Conservation (phyloP, 1,140 invertebrate species). For the Brachionus paranguensis region DNA sequence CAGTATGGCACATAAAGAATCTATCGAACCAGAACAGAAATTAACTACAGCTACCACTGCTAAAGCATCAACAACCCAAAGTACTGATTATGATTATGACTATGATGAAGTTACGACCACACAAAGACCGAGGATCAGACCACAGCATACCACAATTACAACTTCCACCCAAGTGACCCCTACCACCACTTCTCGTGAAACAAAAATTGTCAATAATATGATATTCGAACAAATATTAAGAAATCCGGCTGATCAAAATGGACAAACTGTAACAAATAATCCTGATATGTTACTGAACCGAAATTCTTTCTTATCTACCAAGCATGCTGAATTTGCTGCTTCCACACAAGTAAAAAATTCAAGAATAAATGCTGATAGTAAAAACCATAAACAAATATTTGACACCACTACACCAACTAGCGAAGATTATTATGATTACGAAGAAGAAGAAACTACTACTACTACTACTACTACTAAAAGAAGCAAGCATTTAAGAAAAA, state of each 20-base stretch:
- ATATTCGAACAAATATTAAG: neutral
- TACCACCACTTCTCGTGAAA: neutral
- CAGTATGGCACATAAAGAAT: neutral
- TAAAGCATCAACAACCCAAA: neutral
- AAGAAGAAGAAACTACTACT: neutral
- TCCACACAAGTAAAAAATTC: neutral
- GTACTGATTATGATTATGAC: neutral
- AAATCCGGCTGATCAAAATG: neutral
- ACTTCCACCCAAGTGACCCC: too few species aligned
- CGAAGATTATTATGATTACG: neutral
- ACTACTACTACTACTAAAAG: neutral
- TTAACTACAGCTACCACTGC: neutral
- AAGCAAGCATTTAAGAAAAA: neutral
- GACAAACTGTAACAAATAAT: neutral
- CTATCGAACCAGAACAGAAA: neutral
- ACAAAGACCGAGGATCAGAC: too few species aligned
- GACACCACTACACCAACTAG: neutral
- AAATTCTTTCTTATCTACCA: neutral
- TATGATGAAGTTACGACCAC: too few species aligned
- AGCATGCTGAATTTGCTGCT: neutral
- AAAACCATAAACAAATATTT: neutral
- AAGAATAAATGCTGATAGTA: neutral
- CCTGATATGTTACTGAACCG: neutral
- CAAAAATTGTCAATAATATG: neutral
- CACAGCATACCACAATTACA: neutral